Base-by-base conservation (phyloP, 2,113 vertebrate species). In the Tapirus terrestris region DNA sequence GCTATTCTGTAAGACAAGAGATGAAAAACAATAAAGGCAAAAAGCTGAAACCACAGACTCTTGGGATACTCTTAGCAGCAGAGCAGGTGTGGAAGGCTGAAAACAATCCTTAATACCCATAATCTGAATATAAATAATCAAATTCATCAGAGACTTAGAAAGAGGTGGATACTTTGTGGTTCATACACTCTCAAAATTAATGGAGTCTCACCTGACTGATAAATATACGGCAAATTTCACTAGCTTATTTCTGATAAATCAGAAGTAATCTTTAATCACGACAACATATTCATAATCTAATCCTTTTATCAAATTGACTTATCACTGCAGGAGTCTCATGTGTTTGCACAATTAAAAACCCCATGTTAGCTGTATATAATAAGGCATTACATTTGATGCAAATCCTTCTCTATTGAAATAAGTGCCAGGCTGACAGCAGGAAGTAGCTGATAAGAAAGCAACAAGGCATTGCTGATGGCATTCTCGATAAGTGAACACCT, bases 231-330 rank as follows among this genome's bases (percentile, higher is more conserved):
- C 94, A 98, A 97, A 96, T 98, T 94, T 95, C 97, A 95, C 43
- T 80, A 61, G 89, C 67, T 98, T 95, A 79, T 79, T 97, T 98
- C 95, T 85, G 79, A 96, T 96, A 98, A 83, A 27, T 94, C 95
- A 93, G 65, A 96, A 96, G 97, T 97, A 97, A 98, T 98, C 98
- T 99, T 98, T 98, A 99, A 99, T 99, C 99, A 98, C 97, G 94
- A 98, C 98, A 98, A 98, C 99, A 98, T 98, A 99, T 98, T 99
- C 97, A 98, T 97, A 98, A 99, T 98, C 98, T 99, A 99, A 99
- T 99, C 99, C 99, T 98, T 99, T 99, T 99, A 99, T 99, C 99
- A 99, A 99, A 98, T 98, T 98, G 98, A 98, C 99, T 99, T 99
- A 98, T 99, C 99, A 99, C 99, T 98, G 99, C 98, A 99, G 98